phyloP scores from a whole-genome alignment of 2,888 invertebrate genomes.

The Leptopilina myrica region DNA sequence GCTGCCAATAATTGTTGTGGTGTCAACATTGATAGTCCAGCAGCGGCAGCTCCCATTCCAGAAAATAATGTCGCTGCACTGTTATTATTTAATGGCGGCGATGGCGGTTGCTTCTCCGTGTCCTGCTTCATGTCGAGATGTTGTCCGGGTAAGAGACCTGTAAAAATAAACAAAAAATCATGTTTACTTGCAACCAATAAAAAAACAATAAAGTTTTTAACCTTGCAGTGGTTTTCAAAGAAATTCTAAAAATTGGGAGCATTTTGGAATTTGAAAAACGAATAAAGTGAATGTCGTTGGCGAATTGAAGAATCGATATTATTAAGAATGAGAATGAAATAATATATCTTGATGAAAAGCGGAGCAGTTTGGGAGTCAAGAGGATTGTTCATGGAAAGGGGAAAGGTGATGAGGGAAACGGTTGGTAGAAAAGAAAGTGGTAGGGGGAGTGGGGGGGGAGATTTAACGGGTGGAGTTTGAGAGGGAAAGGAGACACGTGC shows the following conservation, averaged over 20 bases:
- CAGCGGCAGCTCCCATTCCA: conserved; percentile 77
- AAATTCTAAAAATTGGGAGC: no score
- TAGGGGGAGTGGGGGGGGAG: background rate
- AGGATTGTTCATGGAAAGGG: conserved; percentile 5
- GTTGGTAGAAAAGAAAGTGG: background rate
- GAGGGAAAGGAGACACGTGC: conserved; percentile 38
- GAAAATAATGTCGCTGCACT: conserved; percentile 76
- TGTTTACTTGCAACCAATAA: no score
- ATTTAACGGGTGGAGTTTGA: background rate
- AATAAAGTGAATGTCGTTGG: background rate
- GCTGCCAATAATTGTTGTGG: conserved; percentile 78
- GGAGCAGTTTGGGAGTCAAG: conserved; percentile 16
- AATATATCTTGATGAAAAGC: background rate
- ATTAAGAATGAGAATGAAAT: background rate
- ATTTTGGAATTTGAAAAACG: background rate
- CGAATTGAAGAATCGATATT: conserved; percentile 2
- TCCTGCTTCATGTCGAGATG: conserved; percentile 77
- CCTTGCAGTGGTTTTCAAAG: no score
- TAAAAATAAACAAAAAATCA: background rate
- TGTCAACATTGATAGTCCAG: conserved; percentile 78
- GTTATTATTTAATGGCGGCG: conserved; percentile 80
- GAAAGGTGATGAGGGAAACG: background rate
- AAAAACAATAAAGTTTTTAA: no score
- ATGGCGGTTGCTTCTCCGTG: conserved; percentile 80
- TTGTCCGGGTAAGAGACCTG: conserved; percentile 68